Conservation (phyloP, 1,140 invertebrate genomes). For the Euura saliciscinereae region DNA sequence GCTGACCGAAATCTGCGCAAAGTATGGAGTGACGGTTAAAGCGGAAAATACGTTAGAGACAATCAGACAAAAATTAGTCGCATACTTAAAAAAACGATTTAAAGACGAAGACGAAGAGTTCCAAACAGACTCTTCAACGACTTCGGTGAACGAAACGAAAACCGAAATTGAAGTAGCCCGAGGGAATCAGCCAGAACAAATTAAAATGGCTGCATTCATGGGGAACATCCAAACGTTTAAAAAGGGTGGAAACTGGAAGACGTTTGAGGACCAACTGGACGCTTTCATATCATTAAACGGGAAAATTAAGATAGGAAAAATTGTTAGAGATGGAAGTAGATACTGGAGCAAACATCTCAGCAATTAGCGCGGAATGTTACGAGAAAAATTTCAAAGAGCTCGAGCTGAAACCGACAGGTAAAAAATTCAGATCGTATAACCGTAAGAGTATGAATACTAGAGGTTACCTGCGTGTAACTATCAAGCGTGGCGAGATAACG, state of each 20-base stretch:
- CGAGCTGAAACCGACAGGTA: slow-evolving; percentile 4
- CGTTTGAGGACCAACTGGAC: slow-evolving; percentile 15
- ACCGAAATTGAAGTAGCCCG: too few species aligned
- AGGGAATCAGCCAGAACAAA: too few species aligned
- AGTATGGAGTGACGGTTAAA: too few species aligned
- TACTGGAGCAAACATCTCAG: slow-evolving; percentile 11
- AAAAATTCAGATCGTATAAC: slow-evolving; percentile 1
- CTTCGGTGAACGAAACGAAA: too few species aligned
- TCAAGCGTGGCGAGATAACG: background rate
- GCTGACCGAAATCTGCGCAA: too few species aligned
- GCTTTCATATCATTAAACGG: slow-evolving; percentile 14
- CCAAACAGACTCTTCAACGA: too few species aligned
- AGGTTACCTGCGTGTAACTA: slow-evolving; percentile 7
- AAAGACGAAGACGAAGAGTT: too few species aligned
- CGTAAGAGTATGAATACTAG: slow-evolving; percentile 3
- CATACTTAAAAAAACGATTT: too few species aligned
- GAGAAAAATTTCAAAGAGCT: background rate
- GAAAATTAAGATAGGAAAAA: slow-evolving; percentile 10
- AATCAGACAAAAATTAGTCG: too few species aligned
- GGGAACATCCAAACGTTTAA: slow-evolving; percentile 13
- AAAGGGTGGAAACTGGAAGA: slow-evolving; percentile 16
- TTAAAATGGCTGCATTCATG: too few species aligned
- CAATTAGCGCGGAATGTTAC: slow-evolving; percentile 8
- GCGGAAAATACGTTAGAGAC: too few species aligned
- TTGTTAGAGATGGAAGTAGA: slow-evolving; percentile 13